Percentiles rank a stretch among this genome's conserved stretches.
Conservation (phyloP, 2,113 vertebrate genomes). For the Felis catus region DNA sequence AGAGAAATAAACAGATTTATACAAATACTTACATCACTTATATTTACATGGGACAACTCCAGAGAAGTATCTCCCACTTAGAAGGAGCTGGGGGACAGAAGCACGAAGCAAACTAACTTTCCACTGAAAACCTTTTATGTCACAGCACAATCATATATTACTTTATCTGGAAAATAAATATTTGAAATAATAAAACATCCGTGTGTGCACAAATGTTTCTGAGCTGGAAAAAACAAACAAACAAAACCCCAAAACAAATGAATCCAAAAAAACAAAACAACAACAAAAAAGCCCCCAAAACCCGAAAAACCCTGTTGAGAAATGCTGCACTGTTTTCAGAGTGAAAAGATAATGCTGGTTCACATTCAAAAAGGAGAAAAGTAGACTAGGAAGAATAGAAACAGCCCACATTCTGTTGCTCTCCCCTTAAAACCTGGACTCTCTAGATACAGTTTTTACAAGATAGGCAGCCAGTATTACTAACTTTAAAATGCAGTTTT, state of each 20-base stretch:
- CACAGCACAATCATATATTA: neutral
- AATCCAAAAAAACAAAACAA: neutral
- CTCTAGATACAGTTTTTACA: neutral
- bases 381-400: neutral
- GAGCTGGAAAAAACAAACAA: neutral
- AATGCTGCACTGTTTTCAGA: neutral
- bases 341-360: neutral
- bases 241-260: neutral
- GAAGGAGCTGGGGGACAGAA: neutral
- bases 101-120: neutral
- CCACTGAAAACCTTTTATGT: neutral
- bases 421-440: neutral
- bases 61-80: neutral
- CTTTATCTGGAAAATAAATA: neutral
- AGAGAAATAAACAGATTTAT: neutral
- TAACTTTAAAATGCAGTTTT: neutral
- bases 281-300: neutral
- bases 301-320: neutral
- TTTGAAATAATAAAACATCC: constrained; percentile 46
- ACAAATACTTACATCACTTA: neutral
- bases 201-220: neutral
- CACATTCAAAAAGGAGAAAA: neutral
- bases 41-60: neutral
- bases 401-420: neutral
- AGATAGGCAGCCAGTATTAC: neutral